These are phyloP conservation scores for Leptinotarsa tumamoca DNA, from an alignment of 2,888 invertebrate species.

Conservation along the genomic window DNA sequence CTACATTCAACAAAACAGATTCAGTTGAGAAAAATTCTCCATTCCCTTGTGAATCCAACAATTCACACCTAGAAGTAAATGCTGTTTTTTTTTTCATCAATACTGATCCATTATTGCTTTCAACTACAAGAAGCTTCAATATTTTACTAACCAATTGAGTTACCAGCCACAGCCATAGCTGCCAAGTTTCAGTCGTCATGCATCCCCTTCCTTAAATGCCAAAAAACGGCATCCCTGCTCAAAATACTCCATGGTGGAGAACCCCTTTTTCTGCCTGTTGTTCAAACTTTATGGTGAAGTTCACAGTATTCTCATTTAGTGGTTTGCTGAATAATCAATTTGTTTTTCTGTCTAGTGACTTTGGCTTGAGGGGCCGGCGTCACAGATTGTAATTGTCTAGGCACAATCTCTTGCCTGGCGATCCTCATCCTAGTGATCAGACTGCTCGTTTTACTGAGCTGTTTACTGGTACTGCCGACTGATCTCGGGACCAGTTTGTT, in stretches of 20 bases:
- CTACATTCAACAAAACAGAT: not conserved
- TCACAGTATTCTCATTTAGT: conserved; percentile 50
- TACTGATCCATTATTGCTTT: conserved; percentile 12
- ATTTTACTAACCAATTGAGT: not conserved
- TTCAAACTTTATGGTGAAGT: too few relatives aligned
- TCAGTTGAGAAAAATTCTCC: not conserved
- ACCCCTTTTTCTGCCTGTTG: too few relatives aligned
- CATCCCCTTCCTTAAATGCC: not conserved
- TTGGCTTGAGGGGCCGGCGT: conserved; percentile 77
- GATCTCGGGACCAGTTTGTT: conserved; percentile 51
- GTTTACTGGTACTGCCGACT: conserved; percentile 56
- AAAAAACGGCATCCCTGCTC: not conserved
- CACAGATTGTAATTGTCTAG: conserved; percentile 74
- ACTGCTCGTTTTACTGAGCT: conserved; percentile 67
- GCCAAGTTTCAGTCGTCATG: conserved; percentile 2
- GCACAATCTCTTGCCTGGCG: conserved; percentile 63
- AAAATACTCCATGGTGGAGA: not conserved
- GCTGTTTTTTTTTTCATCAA: not conserved
- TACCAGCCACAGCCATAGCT: not conserved
- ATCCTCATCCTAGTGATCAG: conserved; percentile 68
- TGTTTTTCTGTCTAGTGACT: conserved; percentile 86
- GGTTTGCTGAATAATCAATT: conserved; percentile 82
- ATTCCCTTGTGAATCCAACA: not conserved
- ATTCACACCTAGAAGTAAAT: not conserved
- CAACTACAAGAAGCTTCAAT: not conserved